Evolutionary conservation across 2,113 vertebrate species (phyloP).

Genomic region (Paramormyrops kingsleyae): DNA sequence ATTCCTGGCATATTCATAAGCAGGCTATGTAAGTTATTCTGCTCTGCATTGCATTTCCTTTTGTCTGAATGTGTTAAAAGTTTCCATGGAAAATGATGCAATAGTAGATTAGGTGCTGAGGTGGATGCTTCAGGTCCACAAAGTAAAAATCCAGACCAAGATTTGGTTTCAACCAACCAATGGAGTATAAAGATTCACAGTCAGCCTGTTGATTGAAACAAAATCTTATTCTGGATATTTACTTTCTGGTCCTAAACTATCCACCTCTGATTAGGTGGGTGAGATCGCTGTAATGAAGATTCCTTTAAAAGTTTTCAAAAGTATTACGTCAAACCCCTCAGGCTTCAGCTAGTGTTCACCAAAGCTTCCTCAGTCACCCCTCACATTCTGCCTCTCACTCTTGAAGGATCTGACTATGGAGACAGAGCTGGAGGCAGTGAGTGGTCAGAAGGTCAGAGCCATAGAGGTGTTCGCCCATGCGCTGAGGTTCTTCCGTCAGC

Average conservation of each 20-base stretch:
- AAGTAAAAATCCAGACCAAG: background rate
- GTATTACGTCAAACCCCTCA: background rate
- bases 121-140: background rate
- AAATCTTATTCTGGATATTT: background rate
- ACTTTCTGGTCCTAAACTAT: background rate
- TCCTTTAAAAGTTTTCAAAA: background rate
- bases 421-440: slow-evolving; percentile 84
- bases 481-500: slow-evolving; percentile 82
- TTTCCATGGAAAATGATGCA: background rate
- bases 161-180: background rate
- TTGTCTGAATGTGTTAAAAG: background rate
- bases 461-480: slow-evolving; percentile 89
- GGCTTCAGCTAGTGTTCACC: background rate
- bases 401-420: slow-evolving; percentile 70
- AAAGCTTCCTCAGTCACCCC: background rate
- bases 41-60: background rate
- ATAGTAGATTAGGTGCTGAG: background rate
- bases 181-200: background rate
- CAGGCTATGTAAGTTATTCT: background rate
- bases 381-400: slow-evolving; percentile 13
- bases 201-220: background rate
- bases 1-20: background rate
- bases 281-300: background rate
- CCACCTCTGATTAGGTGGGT: background rate
- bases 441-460: slow-evolving; percentile 73